These are phyloP conservation scores for Anhinga rufa DNA, from an alignment of 2,113 vertebrate species.

Conservation along the genomic window DNA sequence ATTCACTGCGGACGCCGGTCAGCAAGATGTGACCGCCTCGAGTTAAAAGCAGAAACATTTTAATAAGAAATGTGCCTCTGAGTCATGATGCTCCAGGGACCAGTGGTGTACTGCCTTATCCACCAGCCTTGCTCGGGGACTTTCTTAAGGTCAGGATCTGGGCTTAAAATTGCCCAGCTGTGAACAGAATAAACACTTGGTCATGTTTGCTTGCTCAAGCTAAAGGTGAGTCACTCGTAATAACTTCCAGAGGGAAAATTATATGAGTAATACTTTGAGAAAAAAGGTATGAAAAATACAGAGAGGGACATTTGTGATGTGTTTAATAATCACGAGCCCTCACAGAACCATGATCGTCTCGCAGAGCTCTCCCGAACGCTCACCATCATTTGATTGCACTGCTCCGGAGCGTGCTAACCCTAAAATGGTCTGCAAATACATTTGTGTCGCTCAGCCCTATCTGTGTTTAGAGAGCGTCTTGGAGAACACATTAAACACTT, in stretches of 20 bases:
- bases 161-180: constrained; percentile 33
- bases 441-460: constrained; percentile 22
- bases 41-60: constrained; percentile 40
- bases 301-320: not conserved
- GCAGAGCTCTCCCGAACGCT: rapidly evolving
- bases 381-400: not conserved
- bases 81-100: constrained; percentile 36
- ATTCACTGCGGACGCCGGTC: not conserved
- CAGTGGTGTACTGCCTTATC: not conserved
- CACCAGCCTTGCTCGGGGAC: constrained; percentile 14
- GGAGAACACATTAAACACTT: constrained; percentile 58
- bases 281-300: constrained; percentile 36
- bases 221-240: constrained; percentile 54
- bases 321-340: not conserved
- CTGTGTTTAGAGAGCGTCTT: constrained; percentile 42
- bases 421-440: constrained; percentile 37
- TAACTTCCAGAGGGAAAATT: constrained; percentile 55
- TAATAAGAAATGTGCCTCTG: constrained; percentile 38
- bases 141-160: constrained; percentile 52
- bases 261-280: constrained; percentile 50
- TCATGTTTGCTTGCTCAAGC: constrained; percentile 22
- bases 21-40: not conserved
- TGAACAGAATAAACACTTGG: constrained; percentile 50
- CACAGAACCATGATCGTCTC: not conserved
- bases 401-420: constrained; percentile 15